Evolutionary conservation across 2,113 vertebrate genomes (phyloP).

Genomic region (Sorex fumeus): DNA sequence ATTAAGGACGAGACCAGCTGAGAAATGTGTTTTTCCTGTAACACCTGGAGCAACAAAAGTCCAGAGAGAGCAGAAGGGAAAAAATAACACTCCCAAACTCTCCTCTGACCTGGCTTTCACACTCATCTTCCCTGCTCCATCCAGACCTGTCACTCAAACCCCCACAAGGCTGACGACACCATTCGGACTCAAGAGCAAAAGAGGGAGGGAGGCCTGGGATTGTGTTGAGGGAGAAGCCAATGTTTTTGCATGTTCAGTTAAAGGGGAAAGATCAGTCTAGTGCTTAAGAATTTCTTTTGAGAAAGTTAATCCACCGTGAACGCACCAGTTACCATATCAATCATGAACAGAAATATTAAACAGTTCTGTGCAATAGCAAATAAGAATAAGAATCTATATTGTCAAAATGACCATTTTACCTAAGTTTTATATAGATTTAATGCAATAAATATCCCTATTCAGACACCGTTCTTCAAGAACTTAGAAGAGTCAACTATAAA

Average conservation of each 20-base stretch:
- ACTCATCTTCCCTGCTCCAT: slow-evolving; percentile 81
- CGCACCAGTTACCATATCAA: background rate
- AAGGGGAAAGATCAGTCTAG: background rate
- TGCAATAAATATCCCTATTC: too few relatives aligned
- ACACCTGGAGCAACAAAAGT: slow-evolving; percentile 87
- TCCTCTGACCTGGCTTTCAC: slow-evolving; percentile 84
- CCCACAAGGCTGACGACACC: slow-evolving; percentile 61
- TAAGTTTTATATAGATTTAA: too few relatives aligned
- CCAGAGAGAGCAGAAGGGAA: slow-evolving; percentile 75
- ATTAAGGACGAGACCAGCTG: slow-evolving; percentile 78
- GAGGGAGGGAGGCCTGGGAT: slow-evolving; percentile 35
- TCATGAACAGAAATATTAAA: too few relatives aligned
- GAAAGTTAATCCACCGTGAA: background rate
- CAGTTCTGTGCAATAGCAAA: too few relatives aligned
- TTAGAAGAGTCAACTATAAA: too few relatives aligned
- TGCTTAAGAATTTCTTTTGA: background rate
- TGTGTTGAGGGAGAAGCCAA: slow-evolving; percentile 69
- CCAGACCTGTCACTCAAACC: slow-evolving; percentile 85
- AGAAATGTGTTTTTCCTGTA: slow-evolving; percentile 86
- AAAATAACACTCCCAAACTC: slow-evolving; percentile 64
- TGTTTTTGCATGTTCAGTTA: background rate
- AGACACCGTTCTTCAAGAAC: too few relatives aligned
- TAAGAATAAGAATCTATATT: too few relatives aligned
- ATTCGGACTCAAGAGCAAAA: background rate
- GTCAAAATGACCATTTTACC: too few relatives aligned